Evolutionary conservation across 2,113 vertebrate genomes (phyloP).

Genomic region (Aphyosemion australe): DNA sequence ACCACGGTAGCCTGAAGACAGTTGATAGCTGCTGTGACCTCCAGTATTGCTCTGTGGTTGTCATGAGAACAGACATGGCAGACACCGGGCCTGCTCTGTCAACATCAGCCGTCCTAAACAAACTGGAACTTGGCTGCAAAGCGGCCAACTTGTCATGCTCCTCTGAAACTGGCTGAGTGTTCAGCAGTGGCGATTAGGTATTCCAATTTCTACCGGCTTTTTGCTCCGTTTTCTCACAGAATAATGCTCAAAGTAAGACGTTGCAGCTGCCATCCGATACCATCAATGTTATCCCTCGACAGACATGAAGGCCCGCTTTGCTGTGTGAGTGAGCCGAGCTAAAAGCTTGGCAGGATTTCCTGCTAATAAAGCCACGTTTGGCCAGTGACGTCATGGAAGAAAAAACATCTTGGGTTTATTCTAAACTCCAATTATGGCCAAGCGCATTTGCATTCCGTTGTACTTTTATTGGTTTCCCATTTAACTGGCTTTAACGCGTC

Average conservation of each 20-base stretch:
- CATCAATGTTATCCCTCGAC: background rate
- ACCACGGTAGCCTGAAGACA: conserved; percentile 24
- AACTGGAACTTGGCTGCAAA: conserved; percentile 12
- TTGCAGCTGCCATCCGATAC: conserved; percentile 9
- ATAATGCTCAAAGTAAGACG: conserved; percentile 12
- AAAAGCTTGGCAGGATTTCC: conserved; percentile 9
- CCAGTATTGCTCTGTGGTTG: conserved; percentile 8
- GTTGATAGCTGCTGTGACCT: conserved; percentile 29
- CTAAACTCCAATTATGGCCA: background rate
- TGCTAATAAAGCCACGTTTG: conserved; percentile 13
- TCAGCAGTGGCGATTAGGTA: conserved; percentile 10
- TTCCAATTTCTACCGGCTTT: conserved; percentile 14
- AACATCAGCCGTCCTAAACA: conserved; percentile 34
- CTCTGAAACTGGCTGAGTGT: conserved; percentile 11
- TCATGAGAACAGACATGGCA: conserved; percentile 37
- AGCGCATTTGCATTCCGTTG: too few species aligned
- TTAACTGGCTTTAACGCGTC: background rate
- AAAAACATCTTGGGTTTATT: background rate
- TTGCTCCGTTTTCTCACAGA: conserved; percentile 10
- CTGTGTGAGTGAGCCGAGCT: background rate
- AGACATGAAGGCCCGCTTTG: background rate
- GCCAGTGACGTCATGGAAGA: background rate
- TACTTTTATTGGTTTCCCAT: background rate
- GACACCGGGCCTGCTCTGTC: conserved; percentile 10
- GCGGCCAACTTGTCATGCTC: conserved; percentile 16